Percentiles rank a stretch among this genome's conserved stretches.
Conservation (phyloP, 2,797 vertebrate species). For the Sardinella longiceps region DNA sequence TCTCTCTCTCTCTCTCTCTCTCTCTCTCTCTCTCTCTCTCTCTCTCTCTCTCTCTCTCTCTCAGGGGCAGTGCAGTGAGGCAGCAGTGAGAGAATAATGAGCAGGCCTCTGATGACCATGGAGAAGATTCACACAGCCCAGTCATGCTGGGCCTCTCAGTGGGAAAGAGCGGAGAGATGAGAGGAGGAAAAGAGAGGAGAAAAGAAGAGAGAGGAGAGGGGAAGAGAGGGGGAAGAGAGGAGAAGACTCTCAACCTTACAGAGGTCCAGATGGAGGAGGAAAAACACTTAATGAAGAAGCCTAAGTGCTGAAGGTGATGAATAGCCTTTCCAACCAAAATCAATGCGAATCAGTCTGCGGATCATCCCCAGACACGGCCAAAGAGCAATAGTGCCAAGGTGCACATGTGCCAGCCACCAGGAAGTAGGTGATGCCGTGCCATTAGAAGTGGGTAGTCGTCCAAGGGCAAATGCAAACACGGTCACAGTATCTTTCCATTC, state of each 20-base stretch:
- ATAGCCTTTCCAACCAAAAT: slow-evolving; percentile 13
- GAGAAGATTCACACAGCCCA: slow-evolving; percentile 68
- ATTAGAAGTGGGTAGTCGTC: background rate
- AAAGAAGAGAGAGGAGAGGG: slow-evolving; percentile 55
- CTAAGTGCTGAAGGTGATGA: slow-evolving; percentile 11
- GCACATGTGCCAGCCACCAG: background rate
- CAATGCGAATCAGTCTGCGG: background rate
- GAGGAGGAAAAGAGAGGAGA: slow-evolving; percentile 45
- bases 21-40: too few species aligned
- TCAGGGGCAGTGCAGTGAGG: slow-evolving; percentile 52
- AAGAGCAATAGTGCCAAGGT: background rate
- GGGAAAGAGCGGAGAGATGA: slow-evolving; percentile 56
- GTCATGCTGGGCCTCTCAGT: slow-evolving; percentile 58
- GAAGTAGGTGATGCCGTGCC: background rate
- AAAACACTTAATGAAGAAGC: slow-evolving; percentile 15
- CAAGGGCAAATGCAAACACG: background rate
- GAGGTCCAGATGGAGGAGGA: background rate
- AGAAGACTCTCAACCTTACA: background rate
- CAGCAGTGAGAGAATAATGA: background rate
- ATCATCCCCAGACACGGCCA: background rate
- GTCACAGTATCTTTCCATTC: background rate
- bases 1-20: too few species aligned
- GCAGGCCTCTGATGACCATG: slow-evolving; percentile 54
- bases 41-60: background rate
- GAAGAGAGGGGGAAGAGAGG: background rate